A percentile compares a stretch with the other conserved stretches of the same genome.
Conservation (phyloP, 2,113 vertebrate species). For the Crotalus helleri region DNA sequence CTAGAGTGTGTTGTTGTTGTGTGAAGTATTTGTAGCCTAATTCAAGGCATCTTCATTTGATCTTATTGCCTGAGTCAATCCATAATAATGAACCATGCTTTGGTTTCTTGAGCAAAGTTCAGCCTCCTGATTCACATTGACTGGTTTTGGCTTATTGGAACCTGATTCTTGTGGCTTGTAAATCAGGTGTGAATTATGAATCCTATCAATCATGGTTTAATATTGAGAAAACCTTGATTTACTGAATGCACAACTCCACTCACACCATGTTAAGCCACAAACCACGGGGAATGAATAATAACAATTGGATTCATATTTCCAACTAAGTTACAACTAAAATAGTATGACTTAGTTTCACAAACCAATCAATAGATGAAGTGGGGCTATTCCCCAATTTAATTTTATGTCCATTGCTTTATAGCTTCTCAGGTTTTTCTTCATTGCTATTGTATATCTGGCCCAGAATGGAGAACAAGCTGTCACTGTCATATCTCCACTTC, state of each 20-base stretch:
- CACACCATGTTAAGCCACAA: neutral
- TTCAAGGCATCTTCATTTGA: neutral
- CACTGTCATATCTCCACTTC: neutral
- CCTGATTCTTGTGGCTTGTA: neutral
- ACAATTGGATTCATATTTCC: neutral
- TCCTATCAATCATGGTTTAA: neutral
- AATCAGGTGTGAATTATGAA: neutral
- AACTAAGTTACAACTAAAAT: neutral
- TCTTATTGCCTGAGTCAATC: neutral
- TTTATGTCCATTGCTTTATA: neutral
- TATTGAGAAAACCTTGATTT: neutral
- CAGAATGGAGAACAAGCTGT: neutral
- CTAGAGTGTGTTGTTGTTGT: neutral
- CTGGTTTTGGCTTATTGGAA: neutral
- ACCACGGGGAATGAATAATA: neutral
- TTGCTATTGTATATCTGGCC: neutral
- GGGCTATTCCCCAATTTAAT: neutral
- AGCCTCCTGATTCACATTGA: neutral
- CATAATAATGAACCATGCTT: neutral
- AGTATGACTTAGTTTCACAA: neutral
- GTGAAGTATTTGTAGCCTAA: neutral
- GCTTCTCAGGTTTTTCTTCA: neutral
- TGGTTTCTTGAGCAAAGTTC: neutral
- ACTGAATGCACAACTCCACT: neutral
- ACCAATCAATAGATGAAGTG: neutral